Conservation (phyloP, 2,113 vertebrate species). For the Crypturellus undulatus region DNA sequence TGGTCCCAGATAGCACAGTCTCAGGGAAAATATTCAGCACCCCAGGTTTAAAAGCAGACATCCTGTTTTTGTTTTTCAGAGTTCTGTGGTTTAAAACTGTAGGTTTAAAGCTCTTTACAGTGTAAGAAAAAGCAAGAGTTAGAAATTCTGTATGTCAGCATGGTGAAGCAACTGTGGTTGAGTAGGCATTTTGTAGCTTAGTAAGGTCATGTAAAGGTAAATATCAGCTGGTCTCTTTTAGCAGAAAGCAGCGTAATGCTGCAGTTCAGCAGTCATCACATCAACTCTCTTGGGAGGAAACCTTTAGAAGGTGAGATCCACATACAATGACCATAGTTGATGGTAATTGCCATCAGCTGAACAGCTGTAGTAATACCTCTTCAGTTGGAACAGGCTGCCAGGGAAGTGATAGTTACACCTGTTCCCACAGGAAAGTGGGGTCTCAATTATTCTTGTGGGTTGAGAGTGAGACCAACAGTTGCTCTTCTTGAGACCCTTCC, state of each 20-base stretch:
- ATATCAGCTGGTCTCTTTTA: not conserved
- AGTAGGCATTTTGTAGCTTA: not conserved
- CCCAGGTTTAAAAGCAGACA: not conserved
- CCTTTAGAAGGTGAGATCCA: slow-evolving; percentile 15
- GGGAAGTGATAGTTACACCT: slow-evolving; percentile 14
- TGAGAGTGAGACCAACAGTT: not conserved
- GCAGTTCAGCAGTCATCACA: not conserved
- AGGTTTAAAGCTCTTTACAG: not conserved
- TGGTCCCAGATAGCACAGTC: not conserved
- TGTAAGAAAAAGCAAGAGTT: slow-evolving; percentile 32
- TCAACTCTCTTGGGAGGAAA: not conserved
- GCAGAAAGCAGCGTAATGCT: not conserved
- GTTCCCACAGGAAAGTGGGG: not conserved
- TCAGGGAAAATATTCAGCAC: not conserved
- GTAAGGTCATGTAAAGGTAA: not conserved
- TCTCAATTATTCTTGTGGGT: not conserved
- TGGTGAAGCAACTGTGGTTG: not conserved
- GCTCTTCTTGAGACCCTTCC: not conserved
- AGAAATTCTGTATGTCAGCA: not conserved
- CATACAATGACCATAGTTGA: not conserved
- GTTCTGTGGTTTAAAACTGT: slow-evolving; percentile 18
- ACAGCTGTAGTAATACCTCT: slow-evolving; percentile 25
- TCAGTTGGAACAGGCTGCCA: not conserved
- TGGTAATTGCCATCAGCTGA: not conserved
- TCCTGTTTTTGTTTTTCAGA: slow-evolving; percentile 57